Conservation (phyloP, 2,888 invertebrate species). For the Saturnia japonica region DNA sequence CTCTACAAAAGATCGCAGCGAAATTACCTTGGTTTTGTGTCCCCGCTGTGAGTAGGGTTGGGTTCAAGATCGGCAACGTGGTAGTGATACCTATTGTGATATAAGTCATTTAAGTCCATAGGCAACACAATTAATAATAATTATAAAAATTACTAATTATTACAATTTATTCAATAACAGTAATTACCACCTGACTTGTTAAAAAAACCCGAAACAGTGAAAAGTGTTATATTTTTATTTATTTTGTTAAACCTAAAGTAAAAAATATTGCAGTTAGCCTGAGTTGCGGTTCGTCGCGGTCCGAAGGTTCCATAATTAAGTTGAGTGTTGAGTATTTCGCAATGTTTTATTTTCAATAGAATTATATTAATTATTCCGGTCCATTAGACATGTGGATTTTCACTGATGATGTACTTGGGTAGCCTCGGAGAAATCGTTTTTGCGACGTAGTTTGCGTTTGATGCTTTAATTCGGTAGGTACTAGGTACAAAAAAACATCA, state of each 20-base stretch:
- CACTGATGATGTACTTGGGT: background rate
- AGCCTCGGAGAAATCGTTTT: background rate
- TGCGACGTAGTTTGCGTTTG: background rate
- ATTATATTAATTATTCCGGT: conserved; percentile 19
- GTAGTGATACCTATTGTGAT: too few relatives aligned
- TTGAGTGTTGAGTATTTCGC: conserved; percentile 21
- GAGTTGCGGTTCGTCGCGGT: conserved; percentile 16
- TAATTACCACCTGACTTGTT: too few relatives aligned
- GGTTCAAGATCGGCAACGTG: too few relatives aligned
- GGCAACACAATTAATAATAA: too few relatives aligned
- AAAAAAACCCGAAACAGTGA: background rate
- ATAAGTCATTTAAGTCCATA: too few relatives aligned
- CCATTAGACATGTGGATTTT: conserved; percentile 6
- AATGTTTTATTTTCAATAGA: conserved; percentile 22
- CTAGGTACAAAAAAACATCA: background rate
- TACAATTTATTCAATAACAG: too few relatives aligned
- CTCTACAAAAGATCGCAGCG: too few relatives aligned
- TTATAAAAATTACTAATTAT: too few relatives aligned
- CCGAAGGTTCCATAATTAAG: conserved; percentile 20
- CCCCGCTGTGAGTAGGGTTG: too few relatives aligned
- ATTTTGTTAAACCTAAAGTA: background rate
- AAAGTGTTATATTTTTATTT: conserved; percentile 14
- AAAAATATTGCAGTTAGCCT: background rate
- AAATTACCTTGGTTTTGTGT: too few relatives aligned
- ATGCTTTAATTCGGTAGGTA: background rate